Percentiles rank a stretch among this genome's conserved stretches.
Conservation (phyloP, 2,113 vertebrate genomes). For the Hypomesus transpacificus region DNA sequence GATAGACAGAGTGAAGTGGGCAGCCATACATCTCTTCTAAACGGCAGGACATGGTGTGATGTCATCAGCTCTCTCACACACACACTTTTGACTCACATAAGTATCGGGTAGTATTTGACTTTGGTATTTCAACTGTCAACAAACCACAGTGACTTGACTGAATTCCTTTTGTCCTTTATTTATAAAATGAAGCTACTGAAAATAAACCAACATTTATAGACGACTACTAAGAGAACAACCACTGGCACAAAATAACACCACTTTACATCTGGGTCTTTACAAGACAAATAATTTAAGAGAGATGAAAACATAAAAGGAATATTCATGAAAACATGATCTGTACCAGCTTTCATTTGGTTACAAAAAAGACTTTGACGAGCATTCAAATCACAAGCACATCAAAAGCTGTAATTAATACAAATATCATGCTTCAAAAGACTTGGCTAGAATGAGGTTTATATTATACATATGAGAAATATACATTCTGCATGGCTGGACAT, state of each 20-base stretch:
- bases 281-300: constrained; percentile 89
- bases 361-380: constrained; percentile 23
- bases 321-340: constrained; percentile 10
- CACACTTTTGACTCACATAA: constrained; percentile 1
- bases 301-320: constrained; percentile 31
- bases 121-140: not conserved
- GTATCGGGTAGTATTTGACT: not conserved
- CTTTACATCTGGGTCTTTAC: constrained; percentile 72
- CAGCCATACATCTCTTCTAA: too few species aligned
- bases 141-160: not conserved
- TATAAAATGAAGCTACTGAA: constrained; percentile 45
- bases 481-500: not conserved
- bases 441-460: constrained; percentile 7
- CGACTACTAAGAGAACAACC: constrained; percentile 22
- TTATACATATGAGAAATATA: constrained; percentile 4
- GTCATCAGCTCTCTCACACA: not conserved
- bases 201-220: constrained; percentile 27
- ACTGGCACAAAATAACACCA: constrained; percentile 68
- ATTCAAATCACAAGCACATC: constrained; percentile 31
- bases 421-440: constrained; percentile 21
- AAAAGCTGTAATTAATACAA: constrained; percentile 19
- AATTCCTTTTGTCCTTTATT: constrained; percentile 42
- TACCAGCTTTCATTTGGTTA: constrained; percentile 21
- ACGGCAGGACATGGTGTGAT: not conserved
- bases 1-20: too few species aligned